These are phyloP conservation scores for Cheirogaleus medius DNA, from an alignment of 2,113 vertebrate species.

Conservation along the genomic window DNA sequence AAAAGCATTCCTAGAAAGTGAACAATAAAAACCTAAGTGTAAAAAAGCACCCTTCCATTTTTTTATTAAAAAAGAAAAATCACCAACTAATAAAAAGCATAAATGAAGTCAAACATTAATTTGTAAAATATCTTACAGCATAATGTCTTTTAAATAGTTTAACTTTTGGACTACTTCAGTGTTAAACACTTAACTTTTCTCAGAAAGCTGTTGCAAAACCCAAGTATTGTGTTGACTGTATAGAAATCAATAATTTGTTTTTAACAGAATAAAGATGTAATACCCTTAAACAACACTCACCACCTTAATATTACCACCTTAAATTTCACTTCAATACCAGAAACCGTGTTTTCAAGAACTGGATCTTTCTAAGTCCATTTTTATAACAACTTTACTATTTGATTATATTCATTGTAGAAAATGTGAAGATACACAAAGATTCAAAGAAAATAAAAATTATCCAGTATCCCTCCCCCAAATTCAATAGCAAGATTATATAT, in stretches of 20 bases:
- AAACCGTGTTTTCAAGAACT: conserved; percentile 20
- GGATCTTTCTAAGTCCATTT: conserved; percentile 9
- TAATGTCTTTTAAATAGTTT: background rate
- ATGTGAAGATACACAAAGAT: too few species aligned
- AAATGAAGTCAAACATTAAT: background rate
- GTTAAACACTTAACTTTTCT: background rate
- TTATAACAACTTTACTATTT: background rate
- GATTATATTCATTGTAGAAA: too few species aligned
- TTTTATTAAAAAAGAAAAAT: background rate
- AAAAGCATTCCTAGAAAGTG: background rate
- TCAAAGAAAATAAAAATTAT: too few species aligned
- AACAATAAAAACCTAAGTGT: background rate
- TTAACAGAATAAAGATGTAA: background rate
- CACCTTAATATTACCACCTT: background rate
- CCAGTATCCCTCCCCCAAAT: too few species aligned
- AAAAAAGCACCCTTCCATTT: background rate
- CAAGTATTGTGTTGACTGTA: background rate
- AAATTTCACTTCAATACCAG: background rate
- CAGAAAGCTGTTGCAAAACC: background rate
- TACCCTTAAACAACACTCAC: background rate
- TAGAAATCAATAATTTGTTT: background rate
- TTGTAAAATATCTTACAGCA: conserved; percentile 9
- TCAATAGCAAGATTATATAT: background rate
- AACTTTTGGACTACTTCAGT: background rate
- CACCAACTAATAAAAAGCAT: background rate